These are phyloP conservation scores for Drosophila cardini DNA, from an alignment of 1,140 invertebrate species.

Conservation along the genomic window DNA sequence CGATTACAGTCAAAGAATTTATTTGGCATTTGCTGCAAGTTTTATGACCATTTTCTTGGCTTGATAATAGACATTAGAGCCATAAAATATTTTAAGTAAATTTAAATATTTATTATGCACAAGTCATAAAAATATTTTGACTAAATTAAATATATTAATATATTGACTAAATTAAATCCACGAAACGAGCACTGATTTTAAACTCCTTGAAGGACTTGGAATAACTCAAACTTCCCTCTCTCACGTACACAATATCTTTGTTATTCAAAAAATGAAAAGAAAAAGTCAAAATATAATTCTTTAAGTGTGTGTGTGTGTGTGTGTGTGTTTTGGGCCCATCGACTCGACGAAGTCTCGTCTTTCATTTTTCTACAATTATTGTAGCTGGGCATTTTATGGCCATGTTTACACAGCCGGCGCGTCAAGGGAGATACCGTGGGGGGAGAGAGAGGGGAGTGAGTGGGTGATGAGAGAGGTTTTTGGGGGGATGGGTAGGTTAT, in stretches of 20 bases:
- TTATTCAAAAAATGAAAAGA: slow-evolving; percentile 13
- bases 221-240: neutral
- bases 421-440: neutral
- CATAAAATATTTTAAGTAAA: too few species aligned
- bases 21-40: too few species aligned
- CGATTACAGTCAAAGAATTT: too few species aligned
- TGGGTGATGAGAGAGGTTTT: neutral
- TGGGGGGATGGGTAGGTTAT: neutral
- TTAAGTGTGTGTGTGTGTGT: neutral
- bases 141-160: neutral
- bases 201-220: neutral
- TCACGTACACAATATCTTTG: slow-evolving; percentile 29
- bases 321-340: slow-evolving; percentile 11
- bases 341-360: slow-evolving; percentile 43
- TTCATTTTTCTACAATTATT: slow-evolving; percentile 60
- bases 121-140: neutral
- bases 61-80: too few species aligned
- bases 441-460: neutral
- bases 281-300: slow-evolving; percentile 46
- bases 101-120: too few species aligned
- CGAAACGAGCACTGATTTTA: slow-evolving; percentile 1
- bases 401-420: slow-evolving; percentile 69
- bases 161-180: neutral
- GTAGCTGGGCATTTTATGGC: slow-evolving; percentile 63
- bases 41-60: too few species aligned